Evolutionary conservation across 2,797 vertebrate species (phyloP), one percentile per base, ranked within the genome.

Genomic region (Botia kubotai): DNA sequence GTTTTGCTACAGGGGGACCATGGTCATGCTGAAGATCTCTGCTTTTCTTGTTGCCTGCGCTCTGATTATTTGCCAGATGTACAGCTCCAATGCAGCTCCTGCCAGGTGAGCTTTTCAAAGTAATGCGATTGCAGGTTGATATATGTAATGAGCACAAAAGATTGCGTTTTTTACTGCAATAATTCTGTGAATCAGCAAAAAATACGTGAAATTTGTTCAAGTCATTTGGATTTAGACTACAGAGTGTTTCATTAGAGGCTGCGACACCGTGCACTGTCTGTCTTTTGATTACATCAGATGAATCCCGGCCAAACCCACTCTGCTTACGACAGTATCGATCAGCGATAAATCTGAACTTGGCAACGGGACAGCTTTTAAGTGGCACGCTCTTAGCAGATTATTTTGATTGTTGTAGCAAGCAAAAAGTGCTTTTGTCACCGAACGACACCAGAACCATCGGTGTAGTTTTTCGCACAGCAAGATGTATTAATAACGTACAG

Each of bases 1-100:
- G 69, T 46, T 43, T 79, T 69, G 50, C 50, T 77, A 57, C 62
- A 82, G 80, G 73, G 33, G 88, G 89, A 89, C 86, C 89, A 96
- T 97, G 95, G 94, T 94, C 85, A 93, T 96, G 91, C 87, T 95
- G 91, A 98, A 96, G 92, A 93, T 97, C 88, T 96, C 94, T 77
- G 92, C 95, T 74, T 93, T 98, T 82, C 94, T 98, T 86, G 91
- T 97, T 87, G 93, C 95, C 90, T 95, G 94, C 80, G 89, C 94
- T 75, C 93, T 98, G 94, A 93, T 98, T 80, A 89, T 96, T 82
- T 97, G 94, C 93, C 97, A 97, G 93, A 95, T 94, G 90, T 94
- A 93, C 72, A 89, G 92, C 91, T 93, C 94, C 85, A 93, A 95
- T 83, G 96, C 96, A 82, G 94, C 94, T 77, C 96, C 96, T 33